Evolutionary conservation across 2,797 vertebrate species (phyloP).

Genomic region (Diceros bicornis): DNA sequence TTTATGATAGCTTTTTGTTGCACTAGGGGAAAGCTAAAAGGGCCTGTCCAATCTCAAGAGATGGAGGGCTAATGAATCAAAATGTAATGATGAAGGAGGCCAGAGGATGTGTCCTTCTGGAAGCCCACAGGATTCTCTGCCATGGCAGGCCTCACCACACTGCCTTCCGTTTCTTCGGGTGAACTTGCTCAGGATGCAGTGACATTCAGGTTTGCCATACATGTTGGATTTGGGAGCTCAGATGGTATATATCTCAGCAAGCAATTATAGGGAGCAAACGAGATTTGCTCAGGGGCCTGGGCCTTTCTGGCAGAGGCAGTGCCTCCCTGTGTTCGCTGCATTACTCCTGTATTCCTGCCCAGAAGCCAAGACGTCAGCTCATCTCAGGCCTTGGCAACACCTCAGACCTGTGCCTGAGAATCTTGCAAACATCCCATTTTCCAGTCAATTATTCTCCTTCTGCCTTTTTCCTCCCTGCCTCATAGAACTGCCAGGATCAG

Average conservation of each 20-base stretch:
- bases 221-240: neutral
- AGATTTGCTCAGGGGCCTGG: neutral
- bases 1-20: neutral
- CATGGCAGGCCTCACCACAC: accelerated
- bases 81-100: too few species aligned
- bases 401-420: neutral
- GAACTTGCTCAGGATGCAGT: neutral
- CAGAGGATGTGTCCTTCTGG: neutral
- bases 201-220: neutral
- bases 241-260: neutral
- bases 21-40: neutral
- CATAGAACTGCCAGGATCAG: neutral
- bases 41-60: neutral
- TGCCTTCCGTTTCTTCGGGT: neutral
- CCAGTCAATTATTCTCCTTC: too few species aligned
- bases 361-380: neutral
- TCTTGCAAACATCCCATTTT: neutral
- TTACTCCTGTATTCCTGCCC: neutral
- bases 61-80: neutral
- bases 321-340: neutral
- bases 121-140: accelerated
- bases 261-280: neutral
- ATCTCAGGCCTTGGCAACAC: neutral
- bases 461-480: neutral
- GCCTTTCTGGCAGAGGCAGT: neutral